Base-by-base conservation (phyloP, 2,113 vertebrate species). In the Ptilonorhynchus violaceus region DNA sequence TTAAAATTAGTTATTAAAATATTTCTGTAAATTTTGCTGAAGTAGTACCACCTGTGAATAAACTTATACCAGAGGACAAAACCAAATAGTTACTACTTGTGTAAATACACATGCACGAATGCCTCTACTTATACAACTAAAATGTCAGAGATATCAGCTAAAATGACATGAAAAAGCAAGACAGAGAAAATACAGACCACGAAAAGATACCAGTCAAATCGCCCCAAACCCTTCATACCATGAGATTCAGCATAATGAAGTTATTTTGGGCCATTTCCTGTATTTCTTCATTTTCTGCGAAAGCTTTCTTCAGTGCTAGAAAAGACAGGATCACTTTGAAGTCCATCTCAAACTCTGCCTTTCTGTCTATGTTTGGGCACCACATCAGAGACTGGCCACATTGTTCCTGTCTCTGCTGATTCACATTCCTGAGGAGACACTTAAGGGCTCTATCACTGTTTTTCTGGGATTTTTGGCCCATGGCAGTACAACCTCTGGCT, bases 231-330 rank as follows among this genome's bases (percentile, higher is more conserved):
- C 50, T 27, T 52, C 76, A 81, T 98, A 99, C 99, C 98, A 99
- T 96, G 80, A 99, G 74, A 68, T 99, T 99, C 86, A 99, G 94
- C 99, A 99, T 99, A 97, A 99, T 90, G 94, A 99, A 99, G 89
- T 98, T 97, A 60, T 98, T 97, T 96, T 98, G 97, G 77, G 98
- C 99, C 98, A 99, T 98, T 98, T 98, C 98, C 96, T 99, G 98
- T 96, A 99, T 97, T 90, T 98, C 91, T 89, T 98, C 95, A 37
- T 98, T 97, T 95, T 97, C 97, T 83, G 82, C 90, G 93, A 99
- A 99, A 30, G 86, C 98, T 95, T 98, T 98, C 97, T 99, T 99
- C 93, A 99, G 96, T 33, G 97, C 99, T 99, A 89, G 93, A 80
- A 96, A 81, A 87, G 93, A 81, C 74, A 76, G 8, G 10, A 70